Conservation (phyloP, 2,797 vertebrate genomes). For the Ateles fusciceps region DNA sequence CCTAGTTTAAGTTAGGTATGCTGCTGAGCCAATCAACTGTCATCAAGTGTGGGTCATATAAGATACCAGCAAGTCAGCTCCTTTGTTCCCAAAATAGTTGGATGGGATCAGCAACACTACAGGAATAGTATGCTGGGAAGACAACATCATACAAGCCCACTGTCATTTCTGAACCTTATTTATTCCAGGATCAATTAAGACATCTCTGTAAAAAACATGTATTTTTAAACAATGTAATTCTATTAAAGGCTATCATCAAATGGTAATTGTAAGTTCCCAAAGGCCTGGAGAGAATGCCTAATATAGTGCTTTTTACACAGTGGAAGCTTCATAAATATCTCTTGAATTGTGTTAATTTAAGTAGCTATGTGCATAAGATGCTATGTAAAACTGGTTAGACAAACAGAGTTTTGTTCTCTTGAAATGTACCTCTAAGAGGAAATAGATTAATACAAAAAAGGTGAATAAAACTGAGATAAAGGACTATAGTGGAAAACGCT, state of each 20-base stretch:
- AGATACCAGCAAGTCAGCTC: background rate
- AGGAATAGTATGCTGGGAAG: background rate
- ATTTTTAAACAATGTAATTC: background rate
- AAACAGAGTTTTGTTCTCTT: background rate
- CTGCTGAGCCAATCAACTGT: background rate
- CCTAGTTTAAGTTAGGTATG: background rate
- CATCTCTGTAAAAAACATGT: background rate
- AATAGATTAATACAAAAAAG: background rate
- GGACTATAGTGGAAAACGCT: background rate
- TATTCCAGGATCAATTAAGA: background rate
- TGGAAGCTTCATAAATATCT: background rate
- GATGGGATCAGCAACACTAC: background rate
- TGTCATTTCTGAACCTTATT: background rate
- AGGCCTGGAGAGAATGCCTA: background rate
- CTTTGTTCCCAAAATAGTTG: background rate
- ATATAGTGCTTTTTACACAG: background rate
- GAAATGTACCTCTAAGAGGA: background rate
- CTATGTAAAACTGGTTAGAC: background rate
- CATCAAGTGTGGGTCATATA: background rate
- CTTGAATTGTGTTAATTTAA: background rate
- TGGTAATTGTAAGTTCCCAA: background rate
- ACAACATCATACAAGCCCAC: background rate
- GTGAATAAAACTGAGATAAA: background rate
- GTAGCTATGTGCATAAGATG: background rate
- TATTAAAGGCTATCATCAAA: background rate